phyloP scores from a whole-genome alignment of 2,888 invertebrate genomes.

The Heliconius ethilla region DNA sequence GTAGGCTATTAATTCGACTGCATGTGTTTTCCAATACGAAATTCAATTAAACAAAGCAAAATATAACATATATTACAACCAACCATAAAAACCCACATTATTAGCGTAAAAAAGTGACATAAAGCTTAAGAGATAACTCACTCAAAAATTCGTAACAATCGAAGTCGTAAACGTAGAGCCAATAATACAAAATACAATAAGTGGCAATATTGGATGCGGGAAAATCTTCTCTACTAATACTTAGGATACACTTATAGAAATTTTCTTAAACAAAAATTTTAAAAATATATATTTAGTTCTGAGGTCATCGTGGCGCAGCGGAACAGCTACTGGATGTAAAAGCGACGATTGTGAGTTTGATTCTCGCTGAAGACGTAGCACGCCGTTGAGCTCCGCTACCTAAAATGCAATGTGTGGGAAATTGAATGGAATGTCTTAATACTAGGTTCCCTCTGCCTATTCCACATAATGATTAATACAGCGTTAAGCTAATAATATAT shows the following conservation, averaged over 20 bases:
- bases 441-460: background rate
- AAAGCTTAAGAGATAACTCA: slow-evolving; percentile 79
- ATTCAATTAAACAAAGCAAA: slow-evolving; percentile 63
- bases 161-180: slow-evolving; percentile 75
- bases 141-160: slow-evolving; percentile 75
- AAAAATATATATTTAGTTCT: background rate
- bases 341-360: background rate
- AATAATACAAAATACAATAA: slow-evolving; percentile 82
- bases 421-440: background rate
- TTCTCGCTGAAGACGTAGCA: no score
- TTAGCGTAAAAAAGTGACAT: slow-evolving; percentile 73
- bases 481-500: background rate
- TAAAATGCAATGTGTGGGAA: background rate
- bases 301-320: background rate
- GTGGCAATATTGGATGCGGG: slow-evolving; percentile 74
- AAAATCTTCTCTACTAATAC: slow-evolving; percentile 53
- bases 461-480: background rate
- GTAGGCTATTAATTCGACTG: slow-evolving; percentile 54
- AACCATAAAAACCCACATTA: slow-evolving; percentile 72
- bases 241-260: slow-evolving; percentile 48
- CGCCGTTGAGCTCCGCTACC: background rate
- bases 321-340: background rate
- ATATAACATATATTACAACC: slow-evolving; percentile 55
- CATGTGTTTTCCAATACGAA: background rate
- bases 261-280: background rate